These are phyloP conservation scores for Vannuccia rotundouncinata DNA, from an alignment of 2,888 invertebrate species.

Conservation along the genomic window DNA sequence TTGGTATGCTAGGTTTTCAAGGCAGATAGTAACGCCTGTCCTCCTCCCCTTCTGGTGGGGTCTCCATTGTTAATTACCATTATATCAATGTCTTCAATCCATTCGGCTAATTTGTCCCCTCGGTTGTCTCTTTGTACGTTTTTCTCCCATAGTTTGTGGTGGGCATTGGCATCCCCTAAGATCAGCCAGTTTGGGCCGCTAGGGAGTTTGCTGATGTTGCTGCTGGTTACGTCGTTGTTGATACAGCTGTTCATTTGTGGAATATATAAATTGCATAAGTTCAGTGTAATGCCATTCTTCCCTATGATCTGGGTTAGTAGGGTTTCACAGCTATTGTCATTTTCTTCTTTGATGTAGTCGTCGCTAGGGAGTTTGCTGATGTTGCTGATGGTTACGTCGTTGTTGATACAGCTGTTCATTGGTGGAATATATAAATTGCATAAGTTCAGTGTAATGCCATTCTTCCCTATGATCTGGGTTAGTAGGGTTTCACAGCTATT, in stretches of 20 bases:
- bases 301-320: not conserved
- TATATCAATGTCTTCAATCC: not conserved
- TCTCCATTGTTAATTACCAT: not conserved
- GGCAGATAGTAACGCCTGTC: not conserved
- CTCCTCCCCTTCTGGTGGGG: not conserved
- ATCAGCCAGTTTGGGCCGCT: not conserved
- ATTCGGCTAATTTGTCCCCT: conserved; percentile 1
- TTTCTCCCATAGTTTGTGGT: conserved; percentile 12
- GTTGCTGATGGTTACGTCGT: not conserved
- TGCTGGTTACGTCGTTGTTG: not conserved
- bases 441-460: not conserved
- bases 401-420: not conserved
- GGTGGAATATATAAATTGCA: not conserved
- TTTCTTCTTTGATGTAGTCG: not conserved
- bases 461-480: not conserved
- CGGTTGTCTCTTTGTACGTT: not conserved
- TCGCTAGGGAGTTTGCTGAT: not conserved
- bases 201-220: not conserved
- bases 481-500: not conserved
- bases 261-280: not conserved
- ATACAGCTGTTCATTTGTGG: not conserved
- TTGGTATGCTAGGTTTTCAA: not conserved
- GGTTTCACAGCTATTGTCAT: not conserved
- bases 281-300: not conserved
- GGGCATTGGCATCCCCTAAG: not conserved